Evolutionary conservation across 1,140 invertebrate species (phyloP), one percentile per base, ranked within the genome.

Genomic region (Matsumurasca onukii): DNA sequence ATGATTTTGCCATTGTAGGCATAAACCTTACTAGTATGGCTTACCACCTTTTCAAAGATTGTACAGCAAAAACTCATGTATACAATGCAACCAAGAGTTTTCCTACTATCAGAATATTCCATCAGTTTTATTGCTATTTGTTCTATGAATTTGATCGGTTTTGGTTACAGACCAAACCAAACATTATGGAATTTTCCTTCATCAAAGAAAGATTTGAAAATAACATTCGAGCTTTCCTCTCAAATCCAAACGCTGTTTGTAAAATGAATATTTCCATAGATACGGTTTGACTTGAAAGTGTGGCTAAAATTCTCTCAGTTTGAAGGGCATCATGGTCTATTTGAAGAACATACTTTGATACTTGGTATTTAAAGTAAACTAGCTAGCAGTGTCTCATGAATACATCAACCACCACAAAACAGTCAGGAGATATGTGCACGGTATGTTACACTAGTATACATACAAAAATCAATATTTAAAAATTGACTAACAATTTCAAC

Each of bases 11-110:
- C 15, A 95, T 93, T 75, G 90, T 92, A 0, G 91, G 95, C 25
- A 99, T 99, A 59, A 98, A 98, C 80, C 81, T 99, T 27, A 98
- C 96, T 0, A 92, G 91, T 73, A 90, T 98, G 87, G 91, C 92
- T 12, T 89, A 91, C 74, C 85, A 88, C 70, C 79, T 98, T 9
- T 78, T 98, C 9, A 89, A 88, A 71, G 86, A 91, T 74, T 92
- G 92, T 52, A 81, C 86, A 55, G 91, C 95, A 0, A 95, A 95
- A 78, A 92, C 90, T 31, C 96, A 98, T 78, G 90, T 98, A 78
- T 98, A 92, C 78, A 98, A 98, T 82, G 82, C 85, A 55, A 87
- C 85, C n/a, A 86, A 86, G 73, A 82, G 84, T 66, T 77, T 89
- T 71, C 91, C 87, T 52, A 85, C 80, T 24, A 80, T 98, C 31